Evolutionary conservation across 2,888 invertebrate genomes (phyloP), one percentile per base, ranked within the genome.

Genomic region (Melinaea menophilus): DNA sequence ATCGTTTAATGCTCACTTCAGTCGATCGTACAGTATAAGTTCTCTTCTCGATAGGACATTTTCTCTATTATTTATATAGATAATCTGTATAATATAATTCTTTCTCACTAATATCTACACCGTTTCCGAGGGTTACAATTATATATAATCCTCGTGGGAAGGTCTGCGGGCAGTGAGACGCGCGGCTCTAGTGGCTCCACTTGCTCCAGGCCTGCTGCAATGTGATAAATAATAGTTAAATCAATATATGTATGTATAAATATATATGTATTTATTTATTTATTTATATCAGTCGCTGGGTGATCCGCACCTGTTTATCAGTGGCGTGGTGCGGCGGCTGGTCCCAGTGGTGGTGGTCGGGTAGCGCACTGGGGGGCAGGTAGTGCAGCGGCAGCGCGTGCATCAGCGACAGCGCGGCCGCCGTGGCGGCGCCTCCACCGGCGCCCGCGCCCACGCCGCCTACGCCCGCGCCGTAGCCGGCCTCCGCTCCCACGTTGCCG

Each of bases 41-140:
- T 85, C 77, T 85, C 81, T 78, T 86, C 84, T 85, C 85, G 85
- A 85, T 86, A 88, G 88, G 87, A 87, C 88, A 85, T 87, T 86
- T 84, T 85, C 82, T 87, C 86, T 88, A 86, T 84, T 86, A 84
- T 88, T 85, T 89, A 89, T 88, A 90, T 88, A 89, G 88, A 88
- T 89, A 89, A 88, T 89, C 88, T 89, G 88, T 90, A 87, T 90
- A 84, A 86, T 87, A 89, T 88, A 89, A 86, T 86, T 86, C 85
- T 90, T 86, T 89, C 86, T 90, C 88, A 88, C 88, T 90, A 90
- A 88, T 90, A 90, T 90, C 90, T 90, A 90, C 89, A 90, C 90
- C 90, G 88, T 82, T 83, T 84, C 84, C 87, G 81, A 81, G 85
- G 86, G 85, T 87, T 86, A 85, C 84, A 85, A 80, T 84, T 83